Evolutionary conservation across 2,113 vertebrate genomes (phyloP).

Genomic region (Cephalophus harveyi): DNA sequence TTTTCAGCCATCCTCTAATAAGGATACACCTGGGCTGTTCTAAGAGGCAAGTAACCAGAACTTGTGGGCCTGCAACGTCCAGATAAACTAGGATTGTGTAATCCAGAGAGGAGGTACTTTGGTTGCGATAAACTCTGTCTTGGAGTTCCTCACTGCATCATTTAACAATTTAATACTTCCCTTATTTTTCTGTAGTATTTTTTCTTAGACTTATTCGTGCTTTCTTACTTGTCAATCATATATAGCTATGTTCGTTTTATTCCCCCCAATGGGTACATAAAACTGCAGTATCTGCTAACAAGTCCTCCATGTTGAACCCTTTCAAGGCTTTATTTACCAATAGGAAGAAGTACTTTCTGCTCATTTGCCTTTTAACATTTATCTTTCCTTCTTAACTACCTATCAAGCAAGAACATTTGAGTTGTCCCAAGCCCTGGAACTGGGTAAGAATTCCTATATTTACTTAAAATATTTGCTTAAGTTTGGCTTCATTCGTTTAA

Average conservation of each 20-base stretch:
- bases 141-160: background rate
- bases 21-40: too few species aligned
- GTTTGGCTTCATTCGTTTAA: background rate
- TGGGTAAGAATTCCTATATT: background rate
- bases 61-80: fast-evolving
- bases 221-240: background rate
- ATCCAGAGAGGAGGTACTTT: background rate
- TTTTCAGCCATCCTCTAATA: background rate
- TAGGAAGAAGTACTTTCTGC: background rate
- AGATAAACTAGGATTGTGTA: fast-evolving
- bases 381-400: background rate
- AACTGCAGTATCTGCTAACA: too few species aligned
- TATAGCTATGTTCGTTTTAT: background rate
- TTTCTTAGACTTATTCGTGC: background rate
- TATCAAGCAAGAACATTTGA: background rate
- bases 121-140: background rate
- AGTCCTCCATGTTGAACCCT: background rate
- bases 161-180: background rate
- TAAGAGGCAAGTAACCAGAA: too few species aligned
- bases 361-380: background rate
- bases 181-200: background rate
- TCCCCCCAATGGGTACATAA: fast-evolving
- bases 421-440: background rate
- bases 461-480: background rate
- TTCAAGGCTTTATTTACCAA: background rate